Conservation (phyloP, 2,888 invertebrate genomes). For the Sipunculus nudus region DNA sequence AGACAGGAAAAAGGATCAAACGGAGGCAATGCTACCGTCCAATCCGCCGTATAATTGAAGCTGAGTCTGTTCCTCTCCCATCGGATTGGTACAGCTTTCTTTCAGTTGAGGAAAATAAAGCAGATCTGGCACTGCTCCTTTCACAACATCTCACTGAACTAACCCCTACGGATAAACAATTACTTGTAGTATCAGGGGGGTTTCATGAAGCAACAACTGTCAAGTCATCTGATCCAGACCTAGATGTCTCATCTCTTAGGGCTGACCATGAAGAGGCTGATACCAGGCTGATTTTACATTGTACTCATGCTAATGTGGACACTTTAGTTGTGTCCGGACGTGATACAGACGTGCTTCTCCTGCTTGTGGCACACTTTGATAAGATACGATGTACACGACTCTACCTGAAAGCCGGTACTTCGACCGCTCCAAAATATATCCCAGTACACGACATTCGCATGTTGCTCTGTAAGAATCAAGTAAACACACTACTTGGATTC, state of each 20-base stretch:
- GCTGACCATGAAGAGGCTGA: slow-evolving; percentile 8
- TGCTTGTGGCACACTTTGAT: background rate
- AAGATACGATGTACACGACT: background rate
- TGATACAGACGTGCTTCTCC: slow-evolving; percentile 8
- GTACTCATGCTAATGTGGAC: slow-evolving; percentile 1
- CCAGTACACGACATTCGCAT: slow-evolving; percentile 2
- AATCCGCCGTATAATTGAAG: background rate
- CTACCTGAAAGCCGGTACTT: slow-evolving; percentile 2
- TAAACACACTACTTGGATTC: background rate
- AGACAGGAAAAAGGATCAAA: background rate
- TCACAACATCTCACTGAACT: background rate
- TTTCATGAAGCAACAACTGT: slow-evolving; percentile 13
- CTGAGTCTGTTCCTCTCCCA: background rate
- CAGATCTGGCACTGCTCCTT: background rate
- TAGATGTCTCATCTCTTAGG: background rate
- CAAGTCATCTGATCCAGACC: slow-evolving; percentile 11
- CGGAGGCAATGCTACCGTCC: background rate
- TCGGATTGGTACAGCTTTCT: background rate
- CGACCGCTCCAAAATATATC: background rate
- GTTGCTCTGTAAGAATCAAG: background rate
- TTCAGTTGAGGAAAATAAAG: background rate
- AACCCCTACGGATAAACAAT: slow-evolving; percentile 10
- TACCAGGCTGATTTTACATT: slow-evolving; percentile 2
- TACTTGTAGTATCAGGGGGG: slow-evolving; percentile 17
- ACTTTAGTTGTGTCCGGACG: background rate